Evolutionary conservation across 2,888 invertebrate genomes (phyloP), one percentile per base, ranked within the genome.

Genomic region (Falcaria lacertinaria): DNA sequence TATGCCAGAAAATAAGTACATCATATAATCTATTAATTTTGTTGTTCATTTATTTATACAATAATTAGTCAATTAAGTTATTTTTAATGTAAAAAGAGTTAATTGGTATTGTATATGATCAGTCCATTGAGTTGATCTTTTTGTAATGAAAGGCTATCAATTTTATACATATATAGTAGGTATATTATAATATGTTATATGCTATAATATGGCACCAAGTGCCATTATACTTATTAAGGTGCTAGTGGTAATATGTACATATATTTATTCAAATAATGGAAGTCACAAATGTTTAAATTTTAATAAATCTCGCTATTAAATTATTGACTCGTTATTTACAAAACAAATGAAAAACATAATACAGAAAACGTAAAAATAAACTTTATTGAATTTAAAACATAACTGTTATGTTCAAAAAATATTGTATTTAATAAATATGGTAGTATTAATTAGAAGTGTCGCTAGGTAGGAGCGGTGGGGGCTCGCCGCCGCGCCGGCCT

Each of bases 351-450:
- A 79, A 76, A 75, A 67, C 70, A 69, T 67, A 67, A 72, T 82
- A 81, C 74, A 80, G 71, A 80, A 84, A 85, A 85, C 84, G 71
- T 85, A 81, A 81, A 84, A 84, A 84, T 85, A 85, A 84, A 84
- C 80, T 85, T 85, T 85, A 85, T 84, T 83, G 67, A 74, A 75
- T 77, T 80, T 69, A 67, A 77, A 81, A 84, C 80, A 83, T 74
- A 80, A 82, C 74, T 75, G 60, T 68, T 69, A 64, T 49, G 66
- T 75, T 77, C 70, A 72, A 74, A 73, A 22, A 15, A 22, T 11
- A 65, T 64, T 61, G 57, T 58, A 69, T 64, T 59, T 63, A 78
- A 79, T 81, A 78, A 79, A 78, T 80, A 78, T 60, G 28, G 28
- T 74, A 69, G 70, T 56, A 58, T 64, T 64, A 65, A 60, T 54